Evolutionary conservation across 2,888 invertebrate genomes (phyloP).

Genomic region (Taphrorychus bicolor): DNA sequence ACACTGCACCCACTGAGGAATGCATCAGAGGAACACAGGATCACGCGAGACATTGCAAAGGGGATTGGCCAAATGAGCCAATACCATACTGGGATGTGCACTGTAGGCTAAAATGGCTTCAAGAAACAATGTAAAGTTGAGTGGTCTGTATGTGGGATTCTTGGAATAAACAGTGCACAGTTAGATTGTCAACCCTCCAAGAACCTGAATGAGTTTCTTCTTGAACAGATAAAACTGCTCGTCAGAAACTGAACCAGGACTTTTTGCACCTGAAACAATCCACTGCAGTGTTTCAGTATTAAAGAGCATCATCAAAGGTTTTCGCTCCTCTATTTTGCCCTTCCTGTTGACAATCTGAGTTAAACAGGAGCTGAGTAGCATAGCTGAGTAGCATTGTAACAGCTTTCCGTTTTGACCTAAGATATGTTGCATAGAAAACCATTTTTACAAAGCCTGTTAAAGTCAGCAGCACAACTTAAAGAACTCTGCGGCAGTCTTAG

Average conservation of each 20-base stretch:
- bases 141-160: slow-evolving; percentile 69
- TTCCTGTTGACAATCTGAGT: slow-evolving; percentile 83
- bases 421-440: slow-evolving; percentile 87
- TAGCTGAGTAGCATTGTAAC: slow-evolving; percentile 79
- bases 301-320: slow-evolving; percentile 85
- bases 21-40: slow-evolving; percentile 71
- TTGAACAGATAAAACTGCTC: slow-evolving; percentile 84
- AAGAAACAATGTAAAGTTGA: slow-evolving; percentile 77
- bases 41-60: slow-evolving; percentile 79
- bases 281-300: slow-evolving; percentile 83
- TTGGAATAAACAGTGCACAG: slow-evolving; percentile 82
- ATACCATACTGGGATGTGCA: slow-evolving; percentile 79
- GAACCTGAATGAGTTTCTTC: slow-evolving; percentile 80
- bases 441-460: slow-evolving; percentile 90
- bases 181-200: slow-evolving; percentile 82
- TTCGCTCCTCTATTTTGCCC: slow-evolving; percentile 85
- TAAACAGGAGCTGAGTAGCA: slow-evolving; percentile 86
- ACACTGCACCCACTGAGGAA: slow-evolving; percentile 81
- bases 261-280: slow-evolving; percentile 75
- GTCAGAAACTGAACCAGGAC: slow-evolving; percentile 65
- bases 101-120: slow-evolving; percentile 81
- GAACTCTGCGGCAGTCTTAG: slow-evolving; percentile 75
- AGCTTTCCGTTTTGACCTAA: slow-evolving; percentile 83
- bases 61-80: slow-evolving; percentile 79
- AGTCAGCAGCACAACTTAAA: slow-evolving; percentile 84